Conservation (phyloP, 2,888 invertebrate genomes). For the Mechanitis mazaeus region DNA sequence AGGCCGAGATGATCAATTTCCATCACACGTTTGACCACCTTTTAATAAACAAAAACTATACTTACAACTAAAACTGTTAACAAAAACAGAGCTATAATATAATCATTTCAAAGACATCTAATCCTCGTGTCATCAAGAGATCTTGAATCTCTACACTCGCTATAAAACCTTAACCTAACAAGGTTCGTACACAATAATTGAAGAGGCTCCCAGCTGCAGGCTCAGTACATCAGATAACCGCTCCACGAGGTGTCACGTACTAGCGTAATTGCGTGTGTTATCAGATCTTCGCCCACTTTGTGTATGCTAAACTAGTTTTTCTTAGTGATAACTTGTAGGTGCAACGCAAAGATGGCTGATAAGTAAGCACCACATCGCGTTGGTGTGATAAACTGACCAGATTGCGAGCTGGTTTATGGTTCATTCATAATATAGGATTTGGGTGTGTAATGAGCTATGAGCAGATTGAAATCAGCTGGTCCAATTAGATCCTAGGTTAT, state of each 20-base stretch:
- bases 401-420: constrained; percentile 41
- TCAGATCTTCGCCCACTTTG: constrained; percentile 65
- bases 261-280: constrained; percentile 64
- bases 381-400: constrained; percentile 54
- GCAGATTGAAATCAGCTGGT: not conserved
- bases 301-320: constrained; percentile 66
- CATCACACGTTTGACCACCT: not conserved
- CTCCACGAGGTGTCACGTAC: constrained; percentile 67
- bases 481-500: not conserved
- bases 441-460: constrained; percentile 36
- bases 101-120: too few relatives aligned
- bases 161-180: constrained; percentile 37
- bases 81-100: too few relatives aligned
- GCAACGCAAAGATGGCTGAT: constrained; percentile 57
- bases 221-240: constrained; percentile 36
- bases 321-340: constrained; percentile 39
- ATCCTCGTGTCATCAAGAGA: constrained; percentile 2
- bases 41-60: too few relatives aligned
- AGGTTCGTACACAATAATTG: constrained; percentile 50
- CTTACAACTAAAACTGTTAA: too few relatives aligned
- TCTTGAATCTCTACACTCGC: constrained; percentile 27
- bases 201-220: constrained; percentile 53
- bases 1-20: too few relatives aligned
- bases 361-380: constrained; percentile 45
- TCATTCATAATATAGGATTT: constrained; percentile 53